Evolutionary conservation across 2,113 vertebrate genomes (phyloP), one percentile per base, ranked within the genome.

Genomic region (Symphodus melops): DNA sequence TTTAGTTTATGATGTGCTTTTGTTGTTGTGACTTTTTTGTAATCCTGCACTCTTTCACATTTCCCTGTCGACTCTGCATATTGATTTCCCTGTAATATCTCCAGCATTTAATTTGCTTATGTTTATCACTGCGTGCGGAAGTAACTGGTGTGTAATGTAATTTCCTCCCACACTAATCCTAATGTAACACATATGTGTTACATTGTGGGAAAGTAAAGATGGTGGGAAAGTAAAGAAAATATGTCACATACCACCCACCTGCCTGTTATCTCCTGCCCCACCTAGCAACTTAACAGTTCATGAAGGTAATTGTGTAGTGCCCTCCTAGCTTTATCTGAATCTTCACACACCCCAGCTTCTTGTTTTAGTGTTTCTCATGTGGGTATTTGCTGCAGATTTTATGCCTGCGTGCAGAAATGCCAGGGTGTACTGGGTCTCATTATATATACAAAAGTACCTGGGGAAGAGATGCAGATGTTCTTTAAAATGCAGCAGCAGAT

Each of bases 401-500:
- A 49, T 81, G 46, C 72, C 62, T 58, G 28, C 37, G 8, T 55
- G 72, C 64, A 72, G 65, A 84, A 77, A 77, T 79, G 66, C 48
- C 66, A 78, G 53, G 23, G 28, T 8, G 16, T 17, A 25, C 48
- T 66, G 79, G 28, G 39, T 51, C 79, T 90, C 81, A 88, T 91
- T 86, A 87, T 68, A 79, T 52, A 65, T 59, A n/a, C 49, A 68
- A 41, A 81, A 76, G 63, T 70, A 86, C 74, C 86, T 49, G 9
- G 63, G 78, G 81, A 82, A 42, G 58, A 39, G 54, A 58, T 83
- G 64, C 75, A 85, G 79, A 89, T 88, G 86, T 75, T 89, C 33
- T 77, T 85, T 64, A 73, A 67, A 72, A 72, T 58, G 55, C 64
- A 41, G 64, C 64, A 61, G 57, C 51, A 46, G 46, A 28, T 1